These are phyloP conservation scores for Tipula unca DNA, from an alignment of 2,888 invertebrate species.

Conservation along the genomic window DNA sequence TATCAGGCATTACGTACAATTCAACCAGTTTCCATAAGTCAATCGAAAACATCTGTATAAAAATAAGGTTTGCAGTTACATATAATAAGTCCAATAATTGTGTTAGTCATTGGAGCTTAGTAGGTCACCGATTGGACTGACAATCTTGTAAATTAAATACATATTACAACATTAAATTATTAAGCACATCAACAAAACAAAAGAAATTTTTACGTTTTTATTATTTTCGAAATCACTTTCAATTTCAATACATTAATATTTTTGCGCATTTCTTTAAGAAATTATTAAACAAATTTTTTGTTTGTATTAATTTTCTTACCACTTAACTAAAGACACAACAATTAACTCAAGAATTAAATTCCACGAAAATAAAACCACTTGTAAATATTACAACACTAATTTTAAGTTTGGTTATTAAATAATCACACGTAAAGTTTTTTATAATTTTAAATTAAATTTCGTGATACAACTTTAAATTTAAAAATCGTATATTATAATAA, in stretches of 20 bases:
- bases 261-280: background rate
- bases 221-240: background rate
- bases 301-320: background rate
- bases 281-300: background rate
- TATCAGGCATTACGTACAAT: too few species aligned
- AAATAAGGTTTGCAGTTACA: too few species aligned
- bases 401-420: background rate
- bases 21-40: too few species aligned
- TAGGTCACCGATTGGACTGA: too few species aligned
- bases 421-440: background rate
- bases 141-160: too few species aligned
- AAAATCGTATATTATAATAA: background rate
- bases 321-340: background rate
- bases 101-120: too few species aligned
- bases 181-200: background rate
- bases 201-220: too few species aligned
- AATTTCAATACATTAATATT: background rate
- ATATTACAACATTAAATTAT: background rate
- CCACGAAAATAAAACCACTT: background rate
- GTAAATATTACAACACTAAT: background rate
- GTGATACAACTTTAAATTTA: background rate
- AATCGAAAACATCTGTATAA: too few species aligned
- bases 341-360: background rate
- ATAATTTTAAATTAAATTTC: background rate
- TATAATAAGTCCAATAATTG: too few species aligned